phyloP scores from a whole-genome alignment of 2,888 invertebrate species.

The Folsomia manolachei region DNA sequence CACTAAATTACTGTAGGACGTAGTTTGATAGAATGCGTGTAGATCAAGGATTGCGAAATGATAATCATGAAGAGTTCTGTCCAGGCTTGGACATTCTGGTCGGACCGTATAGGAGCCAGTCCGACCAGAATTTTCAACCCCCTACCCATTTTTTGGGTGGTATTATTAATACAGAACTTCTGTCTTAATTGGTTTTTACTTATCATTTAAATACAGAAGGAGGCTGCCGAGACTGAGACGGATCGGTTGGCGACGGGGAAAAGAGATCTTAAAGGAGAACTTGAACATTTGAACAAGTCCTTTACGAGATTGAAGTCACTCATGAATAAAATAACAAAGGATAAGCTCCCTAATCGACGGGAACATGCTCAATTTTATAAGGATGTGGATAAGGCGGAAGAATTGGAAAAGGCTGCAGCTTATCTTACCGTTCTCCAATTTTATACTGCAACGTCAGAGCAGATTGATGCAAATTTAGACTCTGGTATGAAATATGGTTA shows the following conservation, averaged over 20 bases:
- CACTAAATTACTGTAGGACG: too few species aligned
- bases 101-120: too few species aligned
- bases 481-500: slow-evolving; percentile 22
- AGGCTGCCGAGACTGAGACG: background rate
- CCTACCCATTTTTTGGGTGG: background rate
- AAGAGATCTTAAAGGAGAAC: slow-evolving; percentile 14
- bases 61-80: too few species aligned
- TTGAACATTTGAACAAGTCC: slow-evolving; percentile 19
- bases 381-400: slow-evolving; percentile 34
- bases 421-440: slow-evolving; percentile 42
- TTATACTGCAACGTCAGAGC: slow-evolving; percentile 40
- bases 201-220: background rate
- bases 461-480: slow-evolving; percentile 46
- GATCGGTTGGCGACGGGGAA: background rate
- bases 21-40: too few species aligned
- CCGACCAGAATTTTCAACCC: too few species aligned
- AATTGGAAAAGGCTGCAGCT: slow-evolving; percentile 37
- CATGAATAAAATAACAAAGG: slow-evolving; percentile 29
- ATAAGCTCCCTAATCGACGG: slow-evolving; percentile 42
- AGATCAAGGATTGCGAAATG: too few species aligned
- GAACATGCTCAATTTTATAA: slow-evolving; percentile 41
- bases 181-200: background rate
- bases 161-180: background rate
- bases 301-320: slow-evolving; percentile 29
- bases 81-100: too few species aligned